Conservation (phyloP, 2,888 invertebrate species). For the Amaurobius ferox region DNA sequence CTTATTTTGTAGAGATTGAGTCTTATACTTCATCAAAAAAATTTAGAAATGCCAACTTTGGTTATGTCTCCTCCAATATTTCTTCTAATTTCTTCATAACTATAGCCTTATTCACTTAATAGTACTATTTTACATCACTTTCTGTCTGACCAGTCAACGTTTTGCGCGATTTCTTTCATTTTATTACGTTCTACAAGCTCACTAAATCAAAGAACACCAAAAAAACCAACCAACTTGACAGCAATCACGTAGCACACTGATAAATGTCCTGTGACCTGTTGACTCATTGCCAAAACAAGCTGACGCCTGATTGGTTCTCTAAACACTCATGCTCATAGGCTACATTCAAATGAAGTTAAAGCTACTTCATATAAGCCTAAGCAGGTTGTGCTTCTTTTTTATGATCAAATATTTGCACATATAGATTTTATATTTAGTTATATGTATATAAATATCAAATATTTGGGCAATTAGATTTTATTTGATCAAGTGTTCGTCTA, state of each 20-base stretch:
- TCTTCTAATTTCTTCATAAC: slow-evolving; percentile 12
- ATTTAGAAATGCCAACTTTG: neutral
- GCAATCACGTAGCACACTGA: neutral
- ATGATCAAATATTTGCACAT: slow-evolving; percentile 11
- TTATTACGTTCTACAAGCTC: no score
- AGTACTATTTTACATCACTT: neutral
- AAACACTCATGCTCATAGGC: slow-evolving; percentile 24
- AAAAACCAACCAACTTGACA: neutral
- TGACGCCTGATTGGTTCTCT: neutral
- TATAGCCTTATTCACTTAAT: slow-evolving; percentile 20
- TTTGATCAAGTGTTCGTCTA: no score
- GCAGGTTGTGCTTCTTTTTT: slow-evolving; percentile 14
- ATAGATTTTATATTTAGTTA: slow-evolving; percentile 15
- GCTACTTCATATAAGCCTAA: neutral
- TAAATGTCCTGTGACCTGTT: neutral
- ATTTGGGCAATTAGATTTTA: no score
- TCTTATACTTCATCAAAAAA: neutral
- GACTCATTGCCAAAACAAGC: slow-evolving; percentile 4
- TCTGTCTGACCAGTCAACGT: slow-evolving; percentile 6
- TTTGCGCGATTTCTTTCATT: slow-evolving; percentile 11
- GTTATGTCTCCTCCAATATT: neutral
- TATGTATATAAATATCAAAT: no score
- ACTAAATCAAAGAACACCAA: neutral
- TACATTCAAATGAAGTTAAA: slow-evolving; percentile 17
- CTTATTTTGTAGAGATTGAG: slow-evolving; percentile 2